Evolutionary conservation across 2,113 vertebrate species (phyloP), one percentile per base, ranked within the genome.

Genomic region (Onychostruthus taczanowskii): DNA sequence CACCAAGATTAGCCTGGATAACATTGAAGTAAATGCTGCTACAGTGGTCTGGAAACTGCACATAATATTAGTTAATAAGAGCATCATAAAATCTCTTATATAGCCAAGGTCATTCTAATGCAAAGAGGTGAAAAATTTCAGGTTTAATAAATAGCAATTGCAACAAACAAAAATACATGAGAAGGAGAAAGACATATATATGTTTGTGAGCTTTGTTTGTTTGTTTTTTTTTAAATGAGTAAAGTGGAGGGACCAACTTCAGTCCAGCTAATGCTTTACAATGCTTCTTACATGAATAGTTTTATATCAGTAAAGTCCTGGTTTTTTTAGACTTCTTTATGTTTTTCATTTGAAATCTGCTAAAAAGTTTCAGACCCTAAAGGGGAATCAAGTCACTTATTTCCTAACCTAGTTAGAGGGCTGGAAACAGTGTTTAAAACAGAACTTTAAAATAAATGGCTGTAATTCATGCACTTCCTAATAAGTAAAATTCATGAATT

Each of bases 391-490:
- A 83, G 56, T 73, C 16, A 62, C 13, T 87, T 33, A 69, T 89
- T 93, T 93, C 12, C n/a, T 89, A 89, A 79, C 70, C 62, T 88
- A 87, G 58, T 94, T 92, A 83, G 20, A 87, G 31, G 62, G 28
- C 24, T 94, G 37, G 46, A 94, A 95, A 88, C 21, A 58, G 10
- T 47, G 35, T 82, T 95, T 79, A 83, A 93, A 94, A 73, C 5
- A 3, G 70, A 95, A 87, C 90, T 91, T 85, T 70, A 63, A 95
- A 95, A 79, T 59, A 91, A 89, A 67, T 89, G 22, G 4, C 28
- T 78, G 46, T 44, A 93, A 92, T 90, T 70, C 31, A 56, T 84
- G 27, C 5, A 52, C 19, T 74, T 83, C 20, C 26, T 85, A 49
- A 49, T 59, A 88, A 11, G 10, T 67, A 41, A 62, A 91, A 50